Evolutionary conservation across 2,797 vertebrate genomes (phyloP).

Genomic region (Sebastes trivittatus): DNA sequence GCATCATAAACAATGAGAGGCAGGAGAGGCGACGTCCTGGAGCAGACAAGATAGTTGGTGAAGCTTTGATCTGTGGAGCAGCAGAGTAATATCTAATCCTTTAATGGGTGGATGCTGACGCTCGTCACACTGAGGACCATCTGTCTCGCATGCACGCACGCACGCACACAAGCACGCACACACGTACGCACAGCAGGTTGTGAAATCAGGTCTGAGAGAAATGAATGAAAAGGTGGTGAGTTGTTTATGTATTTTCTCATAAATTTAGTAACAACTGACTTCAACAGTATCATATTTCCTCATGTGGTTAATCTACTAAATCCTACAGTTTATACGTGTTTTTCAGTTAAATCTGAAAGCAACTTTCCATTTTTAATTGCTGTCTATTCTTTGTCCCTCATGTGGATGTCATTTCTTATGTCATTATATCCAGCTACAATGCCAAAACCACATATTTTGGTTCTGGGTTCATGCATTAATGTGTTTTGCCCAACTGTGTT

Average conservation of each 20-base stretch:
- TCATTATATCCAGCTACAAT: neutral
- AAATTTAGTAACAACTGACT: neutral
- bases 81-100: slow-evolving; percentile 51
- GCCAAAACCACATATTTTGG: slow-evolving; percentile 10
- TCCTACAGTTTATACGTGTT: neutral
- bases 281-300: neutral
- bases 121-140: slow-evolving; percentile 33
- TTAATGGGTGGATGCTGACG: slow-evolving; percentile 53
- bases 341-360: slow-evolving; percentile 1
- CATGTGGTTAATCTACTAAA: slow-evolving; percentile 2
- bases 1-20: slow-evolving; percentile 1
- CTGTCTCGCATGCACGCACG: slow-evolving; percentile 30
- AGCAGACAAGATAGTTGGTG: slow-evolving; percentile 10
- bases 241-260: neutral
- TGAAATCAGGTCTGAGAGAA: neutral
- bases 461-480: neutral
- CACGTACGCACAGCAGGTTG: neutral
- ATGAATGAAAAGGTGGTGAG: neutral
- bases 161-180: slow-evolving; percentile 3
- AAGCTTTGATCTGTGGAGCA: slow-evolving; percentile 48
- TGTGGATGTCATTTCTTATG: slow-evolving; percentile 11
- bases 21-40: neutral
- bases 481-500: slow-evolving; percentile 25
- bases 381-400: neutral
- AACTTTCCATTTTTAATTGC: neutral